Base-by-base conservation (phyloP, 2,113 vertebrate genomes). In the Hiodon alosoides region DNA sequence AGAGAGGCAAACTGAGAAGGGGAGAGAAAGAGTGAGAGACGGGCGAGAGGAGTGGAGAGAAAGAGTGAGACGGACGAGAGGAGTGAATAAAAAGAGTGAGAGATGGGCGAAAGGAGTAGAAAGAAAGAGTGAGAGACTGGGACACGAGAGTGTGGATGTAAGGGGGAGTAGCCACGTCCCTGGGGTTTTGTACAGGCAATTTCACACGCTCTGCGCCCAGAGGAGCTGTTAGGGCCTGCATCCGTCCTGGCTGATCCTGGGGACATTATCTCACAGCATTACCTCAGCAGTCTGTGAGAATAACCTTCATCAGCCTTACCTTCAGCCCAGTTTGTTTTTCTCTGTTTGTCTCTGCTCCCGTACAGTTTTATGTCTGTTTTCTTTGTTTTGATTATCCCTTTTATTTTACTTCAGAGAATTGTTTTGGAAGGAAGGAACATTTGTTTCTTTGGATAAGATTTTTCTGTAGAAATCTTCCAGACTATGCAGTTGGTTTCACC, bases 221-320 rank as follows among this genome's bases (percentile, higher is more conserved):
- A 17, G 48, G 16, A 8, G 17, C 68, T 62, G 69, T 60, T 71
- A 59, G 69, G 74, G 68, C 55, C 53, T 74, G 67, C 48, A 46
- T 48, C 73, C 62, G 31, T 31, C 31, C 31, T 64, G 76, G 55
- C 46, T 14, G 55, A 68, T 73, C 78, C 31, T 31, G 71, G 10
- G 47, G 17, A 47, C 79, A 52, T 79, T 85, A 81, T 86, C 81
- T 88, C 82, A 84, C 72, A n/a, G 75, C 31, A 79, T 79, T 78
- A 66, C 76, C 73, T 84, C 74, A 77, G 75, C 79, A 31, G 31
- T 31, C 0, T 31, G 31, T 31, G 31, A 31, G 31, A 31, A 31
- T 31, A 31, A 31, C 31, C 31, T 31, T 31, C 31, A 31, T 31
- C 31, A 31, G 31, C 31, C 31, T 31, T 31, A 31, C 31, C 31